Conservation (phyloP, 23 tunicate species). For the Styela clava region DNA sequence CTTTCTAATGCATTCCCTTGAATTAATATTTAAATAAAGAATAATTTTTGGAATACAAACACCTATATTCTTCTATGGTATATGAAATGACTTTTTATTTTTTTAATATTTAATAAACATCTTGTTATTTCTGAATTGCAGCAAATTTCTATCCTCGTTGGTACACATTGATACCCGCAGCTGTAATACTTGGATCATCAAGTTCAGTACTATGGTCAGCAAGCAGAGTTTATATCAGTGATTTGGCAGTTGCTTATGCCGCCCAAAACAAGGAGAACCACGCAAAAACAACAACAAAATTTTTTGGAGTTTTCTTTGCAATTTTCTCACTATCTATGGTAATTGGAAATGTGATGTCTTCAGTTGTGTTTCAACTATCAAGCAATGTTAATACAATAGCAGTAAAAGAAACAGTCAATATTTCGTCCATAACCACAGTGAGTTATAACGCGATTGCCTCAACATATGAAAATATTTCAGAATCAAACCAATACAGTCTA, state of each 20-base stretch:
- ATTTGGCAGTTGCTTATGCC: constrained; percentile 56
- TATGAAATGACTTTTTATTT: too few relatives aligned
- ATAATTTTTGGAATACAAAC: too few relatives aligned
- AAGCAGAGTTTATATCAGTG: constrained; percentile 52
- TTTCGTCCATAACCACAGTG: not conserved
- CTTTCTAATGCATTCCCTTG: too few relatives aligned
- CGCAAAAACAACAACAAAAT: constrained; percentile 48
- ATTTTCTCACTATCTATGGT: constrained; percentile 46
- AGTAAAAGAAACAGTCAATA: not conserved
- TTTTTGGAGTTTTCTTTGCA: constrained; percentile 67
- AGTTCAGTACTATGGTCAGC: constrained; percentile 63
- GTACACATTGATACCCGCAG: constrained; percentile 67
- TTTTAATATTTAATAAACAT: too few relatives aligned
- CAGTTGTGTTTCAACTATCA: constrained; percentile 44
- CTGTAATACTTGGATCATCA: constrained; percentile 62
- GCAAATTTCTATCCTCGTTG: constrained; percentile 72
- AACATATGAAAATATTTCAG: not conserved
- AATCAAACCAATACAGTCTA: not conserved
- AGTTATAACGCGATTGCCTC: not conserved
- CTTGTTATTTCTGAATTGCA: too few relatives aligned
- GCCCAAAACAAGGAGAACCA: constrained; percentile 27
- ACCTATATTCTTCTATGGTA: too few relatives aligned
- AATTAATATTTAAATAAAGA: too few relatives aligned
- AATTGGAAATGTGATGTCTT: constrained; percentile 60
- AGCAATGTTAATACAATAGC: constrained; percentile 13